Evolutionary conservation across 2,888 invertebrate genomes (phyloP).

Genomic region (Eristalis pertinax): DNA sequence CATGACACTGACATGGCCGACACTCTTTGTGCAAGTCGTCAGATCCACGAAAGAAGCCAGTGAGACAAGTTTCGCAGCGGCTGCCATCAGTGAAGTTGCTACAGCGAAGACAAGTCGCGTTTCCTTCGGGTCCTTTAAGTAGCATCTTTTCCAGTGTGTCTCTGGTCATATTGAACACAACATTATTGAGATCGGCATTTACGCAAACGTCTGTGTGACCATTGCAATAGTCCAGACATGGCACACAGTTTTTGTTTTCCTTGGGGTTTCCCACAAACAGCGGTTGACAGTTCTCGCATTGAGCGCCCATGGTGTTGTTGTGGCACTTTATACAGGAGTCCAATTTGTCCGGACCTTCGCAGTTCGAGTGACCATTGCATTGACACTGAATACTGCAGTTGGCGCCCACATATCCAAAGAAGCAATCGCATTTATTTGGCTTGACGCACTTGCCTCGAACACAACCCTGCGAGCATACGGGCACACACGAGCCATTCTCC

Average conservation of each 20-base stretch:
- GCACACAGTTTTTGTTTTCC: constrained; percentile 92
- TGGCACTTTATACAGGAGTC: constrained; percentile 92
- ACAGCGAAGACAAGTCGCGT: constrained; percentile 93
- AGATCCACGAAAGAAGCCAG: constrained; percentile 89
- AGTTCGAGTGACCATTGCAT: constrained; percentile 97
- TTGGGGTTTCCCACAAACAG: constrained; percentile 95
- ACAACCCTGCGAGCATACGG: constrained; percentile 92
- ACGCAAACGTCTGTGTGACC: constrained; percentile 93
- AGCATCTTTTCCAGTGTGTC: constrained; percentile 85
- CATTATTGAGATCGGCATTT: constrained; percentile 82
- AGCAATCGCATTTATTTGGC: constrained; percentile 92
- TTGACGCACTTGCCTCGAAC: constrained; percentile 92
- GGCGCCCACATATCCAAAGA: constrained; percentile 96
- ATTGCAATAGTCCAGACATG: constrained; percentile 94
- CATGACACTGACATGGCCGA: constrained; percentile 94
- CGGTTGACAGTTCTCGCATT: constrained; percentile 94
- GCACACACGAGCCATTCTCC: constrained; percentile 86
- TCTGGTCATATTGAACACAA: constrained; percentile 82
- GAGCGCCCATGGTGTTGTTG: constrained; percentile 96
- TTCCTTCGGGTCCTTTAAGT: constrained; percentile 86
- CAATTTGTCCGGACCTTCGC: constrained; percentile 92
- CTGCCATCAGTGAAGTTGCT: constrained; percentile 91
- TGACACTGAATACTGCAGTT: constrained; percentile 97
- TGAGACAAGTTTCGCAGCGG: constrained; percentile 90
- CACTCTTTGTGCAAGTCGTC: constrained; percentile 90